Conservation (phyloP, 2,113 vertebrate genomes). For the Mixornis gularis region DNA sequence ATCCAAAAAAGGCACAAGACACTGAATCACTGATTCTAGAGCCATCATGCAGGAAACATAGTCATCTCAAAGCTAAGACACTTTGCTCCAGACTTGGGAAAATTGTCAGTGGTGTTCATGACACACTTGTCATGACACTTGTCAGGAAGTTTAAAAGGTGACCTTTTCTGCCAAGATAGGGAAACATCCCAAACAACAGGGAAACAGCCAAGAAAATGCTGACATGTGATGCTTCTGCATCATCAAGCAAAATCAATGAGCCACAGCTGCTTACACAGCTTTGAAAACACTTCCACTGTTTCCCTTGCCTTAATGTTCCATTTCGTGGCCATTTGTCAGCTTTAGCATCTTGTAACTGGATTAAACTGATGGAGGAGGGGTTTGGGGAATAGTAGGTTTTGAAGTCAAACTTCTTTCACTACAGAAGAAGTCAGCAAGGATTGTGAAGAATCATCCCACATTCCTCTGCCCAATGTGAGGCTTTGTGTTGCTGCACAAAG, state of each 20-base stretch:
- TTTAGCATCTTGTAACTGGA: neutral
- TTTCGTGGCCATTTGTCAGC: neutral
- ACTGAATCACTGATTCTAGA: neutral
- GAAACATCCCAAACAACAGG: no score
- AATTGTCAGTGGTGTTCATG: neutral
- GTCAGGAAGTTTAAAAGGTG: neutral
- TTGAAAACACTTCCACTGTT: constrained; percentile 14
- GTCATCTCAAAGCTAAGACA: neutral
- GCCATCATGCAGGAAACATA: accelerated
- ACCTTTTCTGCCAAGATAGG: constrained; percentile 29
- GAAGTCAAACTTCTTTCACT: neutral
- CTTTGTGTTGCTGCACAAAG: neutral
- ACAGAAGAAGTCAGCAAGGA: neutral
- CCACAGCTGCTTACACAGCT: constrained; percentile 50
- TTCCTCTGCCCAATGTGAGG: neutral
- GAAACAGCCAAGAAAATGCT: constrained; percentile 20
- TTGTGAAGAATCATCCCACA: neutral
- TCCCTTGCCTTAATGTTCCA: neutral
- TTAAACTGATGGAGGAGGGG: neutral
- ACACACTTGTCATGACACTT: neutral
- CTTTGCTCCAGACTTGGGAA: neutral
- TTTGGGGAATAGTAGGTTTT: neutral
- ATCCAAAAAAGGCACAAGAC: neutral
- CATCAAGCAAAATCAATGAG: constrained; percentile 46
- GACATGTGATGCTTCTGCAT: neutral